A percentile compares a stretch with the other conserved stretches of the same genome.
Evolutionary conservation across 1,140 invertebrate genomes (phyloP).

Genomic region (Nephotettix cincticeps): DNA sequence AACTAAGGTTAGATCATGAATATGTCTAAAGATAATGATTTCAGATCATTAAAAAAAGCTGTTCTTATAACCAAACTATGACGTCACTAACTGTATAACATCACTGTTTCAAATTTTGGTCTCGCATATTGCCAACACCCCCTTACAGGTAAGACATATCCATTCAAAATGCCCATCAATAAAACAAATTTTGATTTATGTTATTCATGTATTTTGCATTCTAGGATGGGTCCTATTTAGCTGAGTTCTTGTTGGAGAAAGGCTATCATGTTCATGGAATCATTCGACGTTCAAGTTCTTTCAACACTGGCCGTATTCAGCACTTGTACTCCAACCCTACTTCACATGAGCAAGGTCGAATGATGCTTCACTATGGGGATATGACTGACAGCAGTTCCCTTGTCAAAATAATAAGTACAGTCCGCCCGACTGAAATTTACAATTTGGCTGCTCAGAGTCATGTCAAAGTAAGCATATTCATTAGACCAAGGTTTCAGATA

Average conservation of each 20-base stretch:
- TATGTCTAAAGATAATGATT: too few species aligned
- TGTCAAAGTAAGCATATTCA: slow-evolving; percentile 92
- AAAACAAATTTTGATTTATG: too few species aligned
- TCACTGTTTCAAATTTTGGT: too few species aligned
- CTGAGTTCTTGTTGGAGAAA: slow-evolving; percentile 92
- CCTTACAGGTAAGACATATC: too few species aligned
- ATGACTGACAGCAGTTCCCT: slow-evolving; percentile 98
- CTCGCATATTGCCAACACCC: too few species aligned
- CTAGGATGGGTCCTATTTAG: slow-evolving; percentile 99
- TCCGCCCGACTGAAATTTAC: slow-evolving; percentile 93
- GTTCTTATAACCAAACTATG: too few species aligned
- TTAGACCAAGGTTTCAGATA: too few species aligned
- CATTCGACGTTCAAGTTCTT: slow-evolving; percentile 90
- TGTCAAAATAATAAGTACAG: slow-evolving; percentile 88
- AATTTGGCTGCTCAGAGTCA: slow-evolving; percentile 99
- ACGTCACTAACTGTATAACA: too few species aligned
- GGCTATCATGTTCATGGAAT: slow-evolving; percentile 97
- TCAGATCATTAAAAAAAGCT: too few species aligned
- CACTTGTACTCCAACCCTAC: slow-evolving; percentile 92
- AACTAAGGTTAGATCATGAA: too few species aligned
- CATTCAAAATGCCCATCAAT: too few species aligned
- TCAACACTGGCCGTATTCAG: slow-evolving; percentile 95
- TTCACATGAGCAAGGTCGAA: slow-evolving; percentile 77
- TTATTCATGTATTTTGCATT: too few species aligned
- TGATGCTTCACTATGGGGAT: slow-evolving; percentile 98